Evolutionary conservation across 2,113 vertebrate genomes (phyloP), one percentile per base, ranked within the genome.

Genomic region (Tychaedon coryphoeus): DNA sequence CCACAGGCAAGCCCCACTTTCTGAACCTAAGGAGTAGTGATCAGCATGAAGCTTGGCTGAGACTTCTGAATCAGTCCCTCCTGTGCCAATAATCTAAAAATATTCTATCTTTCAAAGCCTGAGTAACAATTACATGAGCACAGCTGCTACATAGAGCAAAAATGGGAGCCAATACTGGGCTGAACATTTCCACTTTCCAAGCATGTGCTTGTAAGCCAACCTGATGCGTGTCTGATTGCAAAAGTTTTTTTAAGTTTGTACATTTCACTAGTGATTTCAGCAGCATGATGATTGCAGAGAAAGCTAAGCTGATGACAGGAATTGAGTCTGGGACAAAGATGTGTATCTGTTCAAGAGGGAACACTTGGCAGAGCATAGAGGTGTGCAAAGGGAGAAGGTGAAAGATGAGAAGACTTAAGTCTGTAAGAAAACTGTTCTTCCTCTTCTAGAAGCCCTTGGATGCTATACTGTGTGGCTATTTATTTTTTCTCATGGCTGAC

Each of bases 51-150:
- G 15, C 9, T 51, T 76, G 47, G 53, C n/a, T 75, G 36, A 91
- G 48, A 40, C 18, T 15, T 79, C 40, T 64, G 19, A 57, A 33
- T 8, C 53, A 40, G 9, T 43, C 42, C 26, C 24, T 79, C 14
- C 36, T 25, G 19, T 86, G 25, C 40, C 64, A 80, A 5, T 56
- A 45, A 64, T 16, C 8, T 69, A 48, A 6, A 40, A 74, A 15
- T 36, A 48, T 6, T 1, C 0, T 16, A 6, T 38, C 48, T 82
- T 92, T 54, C 48, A 90, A 62, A 90, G 38, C 15, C 14, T 24
- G 47, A 25, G 7, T 0, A 0, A 23, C 74, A 1, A 1, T 72
- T 43, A 42, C 14, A 26, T 28, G 14, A 77, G 38, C 33, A 62
- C 23, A 78, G 65, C 53, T 67, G n/a, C 48, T 83, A 45, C 0